These are phyloP conservation scores for Dryobotodes eremita DNA, from an alignment of 2,888 invertebrate species.

Conservation along the genomic window DNA sequence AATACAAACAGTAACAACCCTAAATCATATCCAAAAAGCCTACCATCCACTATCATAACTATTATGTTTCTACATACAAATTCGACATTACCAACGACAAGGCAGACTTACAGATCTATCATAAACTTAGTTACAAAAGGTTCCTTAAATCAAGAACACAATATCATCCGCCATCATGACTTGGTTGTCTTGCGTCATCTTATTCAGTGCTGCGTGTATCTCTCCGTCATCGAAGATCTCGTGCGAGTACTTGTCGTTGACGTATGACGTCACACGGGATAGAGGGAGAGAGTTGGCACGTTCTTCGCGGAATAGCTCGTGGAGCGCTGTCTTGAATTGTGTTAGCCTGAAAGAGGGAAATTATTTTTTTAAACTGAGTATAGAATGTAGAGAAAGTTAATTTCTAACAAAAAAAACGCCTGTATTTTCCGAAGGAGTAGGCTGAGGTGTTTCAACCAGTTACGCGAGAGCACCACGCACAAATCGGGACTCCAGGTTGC, in stretches of 20 bases:
- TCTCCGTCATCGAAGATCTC: conserved; percentile 93
- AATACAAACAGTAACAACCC: background rate
- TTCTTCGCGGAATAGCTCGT: conserved; percentile 94
- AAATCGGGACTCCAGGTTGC: too few species aligned
- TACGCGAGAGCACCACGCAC: too few species aligned
- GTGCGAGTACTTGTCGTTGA: conserved; percentile 92
- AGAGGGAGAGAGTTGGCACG: conserved; percentile 94
- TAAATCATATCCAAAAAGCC: background rate
- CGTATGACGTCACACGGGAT: conserved; percentile 91
- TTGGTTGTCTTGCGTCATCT: conserved; percentile 97
- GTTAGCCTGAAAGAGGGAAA: conserved; percentile 85
- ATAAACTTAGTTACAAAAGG: background rate
- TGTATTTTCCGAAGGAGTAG: too few species aligned
- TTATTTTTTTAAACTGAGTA: too few species aligned
- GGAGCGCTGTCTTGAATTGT: conserved; percentile 93
- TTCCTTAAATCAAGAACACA: conserved; percentile 94
- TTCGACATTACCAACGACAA: background rate
- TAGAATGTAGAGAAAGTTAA: too few species aligned
- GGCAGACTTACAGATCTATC: conserved; percentile 16
- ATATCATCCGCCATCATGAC: conserved; percentile 97
- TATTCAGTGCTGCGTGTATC: conserved; percentile 94
- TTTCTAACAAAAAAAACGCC: too few species aligned
- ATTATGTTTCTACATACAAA: background rate
- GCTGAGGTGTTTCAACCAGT: too few species aligned
- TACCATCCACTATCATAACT: too few species aligned